A percentile compares a stretch with the other conserved stretches of the same genome.
Evolutionary conservation across 2,888 invertebrate species (phyloP).

Genomic region (Allolobophora icterica): DNA sequence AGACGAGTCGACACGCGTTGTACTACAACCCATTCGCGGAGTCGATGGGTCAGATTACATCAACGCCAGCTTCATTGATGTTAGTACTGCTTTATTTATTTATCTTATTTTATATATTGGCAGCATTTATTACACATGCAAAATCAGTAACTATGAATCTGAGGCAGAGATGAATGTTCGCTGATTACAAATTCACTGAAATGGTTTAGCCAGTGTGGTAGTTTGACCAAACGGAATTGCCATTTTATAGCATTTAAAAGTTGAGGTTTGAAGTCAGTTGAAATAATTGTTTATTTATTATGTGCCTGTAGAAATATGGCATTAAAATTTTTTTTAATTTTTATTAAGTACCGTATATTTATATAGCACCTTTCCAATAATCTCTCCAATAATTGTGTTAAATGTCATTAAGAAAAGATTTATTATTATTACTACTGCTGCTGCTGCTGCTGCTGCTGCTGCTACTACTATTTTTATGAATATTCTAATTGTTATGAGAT

Average conservation of each 20-base stretch:
- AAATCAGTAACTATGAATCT: background rate
- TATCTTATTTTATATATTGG: background rate
- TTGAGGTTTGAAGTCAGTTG: background rate
- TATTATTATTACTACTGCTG: too few relatives aligned
- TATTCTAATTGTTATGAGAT: too few relatives aligned
- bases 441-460: too few relatives aligned
- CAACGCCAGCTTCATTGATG: conserved; percentile 97
- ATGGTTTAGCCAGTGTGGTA: background rate
- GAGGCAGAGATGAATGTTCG: background rate
- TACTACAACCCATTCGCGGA: conserved; percentile 85
- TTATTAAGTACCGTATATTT: too few relatives aligned
- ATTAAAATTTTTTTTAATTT: too few relatives aligned
- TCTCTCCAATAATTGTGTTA: too few relatives aligned
- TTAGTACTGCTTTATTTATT: conserved; percentile 52
- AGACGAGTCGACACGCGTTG: conserved; percentile 89
- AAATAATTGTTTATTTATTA: background rate
- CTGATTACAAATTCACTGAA: background rate
- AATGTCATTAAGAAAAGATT: too few relatives aligned
- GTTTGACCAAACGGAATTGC: background rate
- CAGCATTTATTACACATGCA: too few relatives aligned
- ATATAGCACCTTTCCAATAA: too few relatives aligned
- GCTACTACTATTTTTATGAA: too few relatives aligned
- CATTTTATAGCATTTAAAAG: background rate
- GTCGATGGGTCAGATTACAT: conserved; percentile 95
- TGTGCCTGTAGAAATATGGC: background rate